A percentile compares a stretch with the other conserved stretches of the same genome.
phyloP scores from a whole-genome alignment of 2,797 vertebrate genomes.

The Rhyacichthys aspro region DNA sequence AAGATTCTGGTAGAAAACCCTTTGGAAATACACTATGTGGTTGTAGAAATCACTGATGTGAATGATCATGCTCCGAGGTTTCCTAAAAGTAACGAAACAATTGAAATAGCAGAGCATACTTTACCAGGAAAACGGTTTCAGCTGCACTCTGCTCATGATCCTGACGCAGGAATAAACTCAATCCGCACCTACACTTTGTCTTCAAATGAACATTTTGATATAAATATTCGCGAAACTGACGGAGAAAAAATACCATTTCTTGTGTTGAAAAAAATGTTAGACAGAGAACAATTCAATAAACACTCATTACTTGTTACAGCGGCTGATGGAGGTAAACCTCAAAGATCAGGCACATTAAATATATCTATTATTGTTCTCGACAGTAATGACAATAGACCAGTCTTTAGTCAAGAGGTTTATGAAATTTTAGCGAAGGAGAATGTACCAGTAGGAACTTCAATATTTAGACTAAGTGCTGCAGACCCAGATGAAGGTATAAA shows the following conservation, averaged over 20 bases:
- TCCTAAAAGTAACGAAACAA: slow-evolving; percentile 46
- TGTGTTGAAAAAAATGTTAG: slow-evolving; percentile 73
- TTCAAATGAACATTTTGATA: slow-evolving; percentile 43
- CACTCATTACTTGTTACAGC: slow-evolving; percentile 65
- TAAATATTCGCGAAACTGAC: slow-evolving; percentile 54
- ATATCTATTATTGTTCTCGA: slow-evolving; percentile 77
- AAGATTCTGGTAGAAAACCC: slow-evolving; percentile 82
- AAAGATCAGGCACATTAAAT: slow-evolving; percentile 69
- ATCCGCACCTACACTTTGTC: slow-evolving; percentile 58
- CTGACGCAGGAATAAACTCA: slow-evolving; percentile 52
- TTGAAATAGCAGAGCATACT: slow-evolving; percentile 59
- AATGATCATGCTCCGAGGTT: slow-evolving; percentile 75
- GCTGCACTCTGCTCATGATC: slow-evolving; percentile 60
- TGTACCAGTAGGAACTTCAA: slow-evolving; percentile 12
- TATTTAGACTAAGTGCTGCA: slow-evolving; percentile 61
- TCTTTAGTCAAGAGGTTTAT: slow-evolving; percentile 67
- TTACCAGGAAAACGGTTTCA: slow-evolving; percentile 62
- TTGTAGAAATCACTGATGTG: slow-evolving; percentile 66
- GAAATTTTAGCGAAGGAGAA: slow-evolving; percentile 64
- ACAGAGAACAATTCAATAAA: slow-evolving; percentile 73
- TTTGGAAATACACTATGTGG: slow-evolving; percentile 79
- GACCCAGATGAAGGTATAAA: slow-evolving; percentile 72
- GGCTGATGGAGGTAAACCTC: slow-evolving; percentile 69
- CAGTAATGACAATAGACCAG: slow-evolving; percentile 82
- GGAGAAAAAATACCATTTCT: slow-evolving; percentile 66